These are phyloP conservation scores for Lipotes vexillifer DNA, from an alignment of 2,113 vertebrate genomes.

Conservation along the genomic window DNA sequence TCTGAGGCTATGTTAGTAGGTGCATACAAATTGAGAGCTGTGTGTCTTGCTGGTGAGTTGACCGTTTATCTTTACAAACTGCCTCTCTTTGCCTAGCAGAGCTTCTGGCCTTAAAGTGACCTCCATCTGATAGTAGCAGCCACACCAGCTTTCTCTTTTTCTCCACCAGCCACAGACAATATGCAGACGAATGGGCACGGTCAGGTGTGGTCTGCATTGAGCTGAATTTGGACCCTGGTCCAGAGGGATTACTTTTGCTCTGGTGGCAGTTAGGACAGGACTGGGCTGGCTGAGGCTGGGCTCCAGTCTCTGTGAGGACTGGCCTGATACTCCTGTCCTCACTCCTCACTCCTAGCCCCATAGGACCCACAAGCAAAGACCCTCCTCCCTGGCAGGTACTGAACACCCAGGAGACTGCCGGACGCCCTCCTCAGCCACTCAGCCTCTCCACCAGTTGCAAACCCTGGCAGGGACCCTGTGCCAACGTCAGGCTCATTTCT, in stretches of 20 bases:
- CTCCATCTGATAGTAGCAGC: not conserved
- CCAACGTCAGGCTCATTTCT: not conserved
- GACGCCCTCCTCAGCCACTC: not conserved
- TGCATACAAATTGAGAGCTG: not conserved
- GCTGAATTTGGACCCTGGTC: not conserved
- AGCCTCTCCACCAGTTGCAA: not conserved
- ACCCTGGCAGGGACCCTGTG: not conserved
- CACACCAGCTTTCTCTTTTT: not conserved
- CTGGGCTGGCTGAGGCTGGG: not conserved
- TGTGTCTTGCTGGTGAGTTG: not conserved
- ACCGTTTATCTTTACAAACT: too few species aligned
- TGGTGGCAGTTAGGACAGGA: not conserved
- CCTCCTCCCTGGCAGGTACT: not conserved
- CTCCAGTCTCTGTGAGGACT: not conserved
- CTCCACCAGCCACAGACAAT: not conserved
- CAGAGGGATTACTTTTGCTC: not conserved
- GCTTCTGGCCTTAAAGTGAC: not conserved
- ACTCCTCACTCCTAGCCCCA: not conserved
- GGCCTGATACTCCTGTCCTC: not conserved
- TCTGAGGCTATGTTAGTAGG: not conserved
- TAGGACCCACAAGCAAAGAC: not conserved
- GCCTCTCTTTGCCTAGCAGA: not conserved
- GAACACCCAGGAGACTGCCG: not conserved
- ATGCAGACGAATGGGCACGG: fast-evolving
- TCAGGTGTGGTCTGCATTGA: not conserved